Evolutionary conservation across 2,888 invertebrate genomes (phyloP).

Genomic region (Thelaira solivaga): DNA sequence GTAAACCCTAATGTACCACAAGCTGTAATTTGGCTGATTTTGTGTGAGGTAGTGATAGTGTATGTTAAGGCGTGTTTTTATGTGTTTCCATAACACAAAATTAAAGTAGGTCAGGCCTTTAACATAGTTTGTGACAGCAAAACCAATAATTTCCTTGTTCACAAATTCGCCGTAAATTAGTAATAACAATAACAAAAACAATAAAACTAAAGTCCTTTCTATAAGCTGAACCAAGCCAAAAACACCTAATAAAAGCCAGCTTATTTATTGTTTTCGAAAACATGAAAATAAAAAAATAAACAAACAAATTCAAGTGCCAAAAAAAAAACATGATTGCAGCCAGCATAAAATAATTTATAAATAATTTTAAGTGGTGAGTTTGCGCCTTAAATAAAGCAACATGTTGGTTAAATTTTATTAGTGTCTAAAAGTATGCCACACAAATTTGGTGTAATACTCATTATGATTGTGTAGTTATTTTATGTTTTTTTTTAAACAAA

Average conservation of each 20-base stretch:
- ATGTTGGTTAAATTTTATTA: not conserved
- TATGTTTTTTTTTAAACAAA: constrained; percentile 6
- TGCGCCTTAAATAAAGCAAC: constrained; percentile 38
- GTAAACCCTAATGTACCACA: not conserved
- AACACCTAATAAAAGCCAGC: not conserved
- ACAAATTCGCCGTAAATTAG: constrained; percentile 50
- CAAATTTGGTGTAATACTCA: constrained; percentile 36
- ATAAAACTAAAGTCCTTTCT: constrained; percentile 30
- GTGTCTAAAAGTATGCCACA: constrained; percentile 23
- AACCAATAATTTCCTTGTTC: constrained; percentile 39
- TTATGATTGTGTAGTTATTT: not conserved
- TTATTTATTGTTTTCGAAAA: not conserved
- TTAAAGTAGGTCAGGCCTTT: constrained; percentile 61
- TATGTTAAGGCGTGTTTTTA: not conserved
- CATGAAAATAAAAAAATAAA: not conserved
- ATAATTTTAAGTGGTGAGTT: constrained; percentile 41
- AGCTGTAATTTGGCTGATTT: constrained; percentile 16
- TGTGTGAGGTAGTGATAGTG: not conserved
- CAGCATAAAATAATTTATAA: not conserved
- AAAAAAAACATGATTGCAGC: too few relatives aligned
- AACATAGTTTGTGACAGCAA: constrained; percentile 48
- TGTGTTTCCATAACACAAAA: constrained; percentile 16
- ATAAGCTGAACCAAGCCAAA: not conserved
- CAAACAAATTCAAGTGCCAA: not conserved
- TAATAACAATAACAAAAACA: not conserved